phyloP scores from a whole-genome alignment of 2,797 vertebrate species.

The Enteromius argenteus region DNA sequence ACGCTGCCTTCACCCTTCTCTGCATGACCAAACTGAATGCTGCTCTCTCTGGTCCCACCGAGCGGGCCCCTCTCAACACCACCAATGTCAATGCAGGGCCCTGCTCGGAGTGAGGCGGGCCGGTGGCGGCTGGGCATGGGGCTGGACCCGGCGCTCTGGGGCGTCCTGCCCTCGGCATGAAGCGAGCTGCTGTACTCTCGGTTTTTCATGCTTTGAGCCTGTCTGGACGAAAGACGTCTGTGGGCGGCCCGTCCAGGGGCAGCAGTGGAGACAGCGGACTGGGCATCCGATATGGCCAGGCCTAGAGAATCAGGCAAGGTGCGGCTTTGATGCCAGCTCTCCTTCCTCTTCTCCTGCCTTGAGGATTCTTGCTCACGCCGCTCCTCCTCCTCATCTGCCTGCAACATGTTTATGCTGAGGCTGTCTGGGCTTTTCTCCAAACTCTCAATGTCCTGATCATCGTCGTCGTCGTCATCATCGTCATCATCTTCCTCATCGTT shows the following conservation, averaged over 20 bases:
- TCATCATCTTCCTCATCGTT: conserved; percentile 75
- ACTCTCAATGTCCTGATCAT: conserved; percentile 71
- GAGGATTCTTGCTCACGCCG: conserved; percentile 59
- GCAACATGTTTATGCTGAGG: conserved; percentile 61
- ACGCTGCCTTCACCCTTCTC: conserved; percentile 74
- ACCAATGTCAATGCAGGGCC: conserved; percentile 75
- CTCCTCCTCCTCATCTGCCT: conserved; percentile 71
- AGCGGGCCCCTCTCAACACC: conserved; percentile 69
- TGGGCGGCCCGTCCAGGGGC: conserved; percentile 40
- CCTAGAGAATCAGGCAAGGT: conserved; percentile 81
- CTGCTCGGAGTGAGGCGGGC: conserved; percentile 72
- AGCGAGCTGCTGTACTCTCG: conserved; percentile 87
- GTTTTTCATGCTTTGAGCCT: conserved; percentile 87
- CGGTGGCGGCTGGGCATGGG: conserved; percentile 82
- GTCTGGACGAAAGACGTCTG: conserved; percentile 69
- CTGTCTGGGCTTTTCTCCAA: conserved; percentile 70
- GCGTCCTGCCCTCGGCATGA: conserved; percentile 77
- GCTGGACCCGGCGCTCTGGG: conserved; percentile 85
- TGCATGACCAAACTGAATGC: conserved; percentile 68
- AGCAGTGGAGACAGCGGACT: conserved; percentile 13
- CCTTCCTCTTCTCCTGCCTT: conserved; percentile 62
- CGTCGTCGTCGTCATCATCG: conserved; percentile 60
- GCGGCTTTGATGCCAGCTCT: conserved; percentile 79
- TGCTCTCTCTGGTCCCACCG: conserved; percentile 65
- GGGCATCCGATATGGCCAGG: conserved; percentile 61